A percentile compares a stretch with the other conserved stretches of the same genome.
phyloP scores from a whole-genome alignment of 2,888 invertebrate genomes.

The Cryptops parisi region DNA sequence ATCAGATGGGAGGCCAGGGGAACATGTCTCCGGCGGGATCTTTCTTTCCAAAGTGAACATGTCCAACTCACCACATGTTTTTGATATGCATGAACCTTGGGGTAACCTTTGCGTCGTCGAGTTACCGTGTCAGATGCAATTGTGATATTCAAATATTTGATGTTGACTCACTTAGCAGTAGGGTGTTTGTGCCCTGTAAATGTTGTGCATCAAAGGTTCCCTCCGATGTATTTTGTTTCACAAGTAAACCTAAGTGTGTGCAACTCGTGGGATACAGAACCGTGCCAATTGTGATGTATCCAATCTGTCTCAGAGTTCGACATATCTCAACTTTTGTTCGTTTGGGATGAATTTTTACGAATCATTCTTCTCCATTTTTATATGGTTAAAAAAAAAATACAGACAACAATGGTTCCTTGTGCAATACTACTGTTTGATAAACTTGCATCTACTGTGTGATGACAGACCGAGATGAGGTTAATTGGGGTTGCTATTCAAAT shows the following conservation, averaged over 20 bases:
- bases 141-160: neutral
- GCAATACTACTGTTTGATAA: neutral
- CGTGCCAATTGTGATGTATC: neutral
- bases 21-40: conserved; percentile 8
- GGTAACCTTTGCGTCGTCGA: neutral
- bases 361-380: neutral
- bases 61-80: too few species aligned
- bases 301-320: neutral
- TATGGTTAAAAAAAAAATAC: neutral
- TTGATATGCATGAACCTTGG: too few species aligned
- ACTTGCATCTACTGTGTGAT: neutral
- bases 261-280: neutral
- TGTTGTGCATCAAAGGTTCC: neutral
- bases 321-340: neutral
- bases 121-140: neutral
- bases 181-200: too few species aligned
- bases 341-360: neutral
- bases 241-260: too few species aligned
- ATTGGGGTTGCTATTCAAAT: neutral
- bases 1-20: conserved; percentile 16
- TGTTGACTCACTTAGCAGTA: neutral
- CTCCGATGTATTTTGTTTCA: neutral
- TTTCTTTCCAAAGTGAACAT: conserved; percentile 12
- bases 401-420: neutral
- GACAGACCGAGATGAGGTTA: neutral